Evolutionary conservation across 1,140 invertebrate genomes (phyloP).

Genomic region (Pemphigus obesinymphae): DNA sequence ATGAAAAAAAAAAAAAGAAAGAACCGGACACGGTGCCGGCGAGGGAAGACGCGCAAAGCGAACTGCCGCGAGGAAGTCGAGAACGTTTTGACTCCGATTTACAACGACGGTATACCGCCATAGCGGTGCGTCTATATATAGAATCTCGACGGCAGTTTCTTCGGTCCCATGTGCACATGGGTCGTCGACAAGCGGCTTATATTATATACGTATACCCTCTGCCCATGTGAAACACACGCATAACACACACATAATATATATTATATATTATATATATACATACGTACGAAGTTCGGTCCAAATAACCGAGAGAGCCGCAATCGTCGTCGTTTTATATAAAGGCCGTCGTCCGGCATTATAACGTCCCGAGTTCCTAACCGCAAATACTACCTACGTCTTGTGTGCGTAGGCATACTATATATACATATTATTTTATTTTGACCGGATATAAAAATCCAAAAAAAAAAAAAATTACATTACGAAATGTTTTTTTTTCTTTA

Average conservation of each 20-base stretch:
- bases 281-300: background rate
- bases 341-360: background rate
- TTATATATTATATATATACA: background rate
- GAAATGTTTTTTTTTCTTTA: too few relatives aligned
- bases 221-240: background rate
- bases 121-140: constrained; percentile 28
- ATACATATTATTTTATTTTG: too few relatives aligned
- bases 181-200: background rate
- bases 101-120: background rate
- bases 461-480: too few relatives aligned
- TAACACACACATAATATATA: background rate
- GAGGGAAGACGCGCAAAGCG: background rate
- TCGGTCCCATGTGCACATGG: constrained; percentile 38
- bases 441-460: too few relatives aligned
- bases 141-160: constrained; percentile 26
- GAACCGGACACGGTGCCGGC: background rate
- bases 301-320: too few relatives aligned
- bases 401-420: too few relatives aligned
- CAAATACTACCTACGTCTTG: too few relatives aligned
- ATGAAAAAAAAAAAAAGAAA: too few relatives aligned
- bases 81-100: background rate
- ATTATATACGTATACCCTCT: background rate
- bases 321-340: too few relatives aligned
- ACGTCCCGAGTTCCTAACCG: too few relatives aligned
- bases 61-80: background rate